phyloP scores from a whole-genome alignment of 2,113 vertebrate genomes.

The Perca schrenkii region DNA sequence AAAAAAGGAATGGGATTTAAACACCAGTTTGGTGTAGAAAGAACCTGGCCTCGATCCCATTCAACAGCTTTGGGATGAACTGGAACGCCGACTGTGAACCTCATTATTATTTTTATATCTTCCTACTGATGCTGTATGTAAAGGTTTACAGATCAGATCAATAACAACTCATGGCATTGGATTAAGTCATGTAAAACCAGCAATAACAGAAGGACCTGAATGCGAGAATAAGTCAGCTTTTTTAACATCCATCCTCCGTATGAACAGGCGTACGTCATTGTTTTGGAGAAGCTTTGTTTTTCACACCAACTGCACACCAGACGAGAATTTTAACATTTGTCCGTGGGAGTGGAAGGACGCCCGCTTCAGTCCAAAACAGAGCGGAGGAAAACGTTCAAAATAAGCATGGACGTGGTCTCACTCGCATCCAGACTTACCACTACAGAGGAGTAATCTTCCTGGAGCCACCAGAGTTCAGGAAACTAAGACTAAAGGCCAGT shows the following conservation, averaged over 20 bases:
- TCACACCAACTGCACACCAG: background rate
- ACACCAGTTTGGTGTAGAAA: no score
- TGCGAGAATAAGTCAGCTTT: background rate
- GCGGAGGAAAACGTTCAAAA: background rate
- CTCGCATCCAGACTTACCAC: background rate
- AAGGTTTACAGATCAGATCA: background rate
- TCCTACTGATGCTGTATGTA: background rate
- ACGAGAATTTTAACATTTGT: background rate
- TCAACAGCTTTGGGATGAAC: background rate
- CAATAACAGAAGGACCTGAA: background rate
- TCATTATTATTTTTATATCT: background rate
- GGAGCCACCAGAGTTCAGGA: no score
- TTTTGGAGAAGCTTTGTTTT: slow-evolving; percentile 36
- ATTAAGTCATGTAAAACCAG: background rate
- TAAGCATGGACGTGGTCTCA: background rate
- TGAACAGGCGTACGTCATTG: background rate
- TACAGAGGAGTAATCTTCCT: background rate
- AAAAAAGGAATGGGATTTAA: background rate
- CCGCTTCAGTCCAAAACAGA: background rate
- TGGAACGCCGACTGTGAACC: background rate
- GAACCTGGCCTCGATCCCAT: no score
- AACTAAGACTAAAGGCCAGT: no score
- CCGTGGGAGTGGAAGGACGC: slow-evolving; percentile 11
- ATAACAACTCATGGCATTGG: background rate
- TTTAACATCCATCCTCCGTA: background rate